Base-by-base conservation (phyloP, 2,888 invertebrate species). In the Acholoe squamosa region DNA sequence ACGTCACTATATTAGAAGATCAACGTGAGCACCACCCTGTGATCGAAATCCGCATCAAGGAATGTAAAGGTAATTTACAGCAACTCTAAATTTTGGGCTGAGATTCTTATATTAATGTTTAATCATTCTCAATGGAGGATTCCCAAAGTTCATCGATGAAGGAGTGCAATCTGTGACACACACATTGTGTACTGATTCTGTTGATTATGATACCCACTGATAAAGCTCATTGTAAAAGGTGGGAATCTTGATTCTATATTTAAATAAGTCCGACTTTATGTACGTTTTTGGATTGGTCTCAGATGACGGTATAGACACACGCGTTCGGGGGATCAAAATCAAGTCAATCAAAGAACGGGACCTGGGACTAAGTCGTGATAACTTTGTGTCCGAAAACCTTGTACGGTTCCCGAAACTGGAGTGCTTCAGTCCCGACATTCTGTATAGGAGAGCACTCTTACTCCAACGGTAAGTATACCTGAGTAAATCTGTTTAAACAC, bases 241-340 rank as follows among this genome's bases (percentile, higher is more conserved):
- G n/a, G n/a, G n/a, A n/a, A n/a, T 43, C 10, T 43, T 43, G 43
- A 43, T 43, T 7, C 43, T 43, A 7, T 7, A 43, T 43, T 43
- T 3, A 43, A 3, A 10, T 43, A 3, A 43, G 43, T 43, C 43
- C 10, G 43, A 43, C 3, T 7, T 43, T 43, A 43, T 43, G 43
- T 43, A 43, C 43, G 5, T 43, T 43, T 10, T 43, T 43, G 3
- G 43, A 43, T 43, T 43, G 43, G 5, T 61, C 61, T 12, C 93
- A 95, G 95, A 95, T 89, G 94, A 94, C 84, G 95, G 95, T 28
- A 95, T 95, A 84, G 95, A 95, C 91, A 95, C 95, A 25, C 91
- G 95, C 89, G 94, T 95, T 54, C 93, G 95, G 67, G 94, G 94
- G 14, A 93, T 95, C 76, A 95, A 95, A 90, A 94, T 95, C 16